These are phyloP conservation scores for Arrhopalites spinosus DNA, from an alignment of 2,888 invertebrate species.

Conservation along the genomic window DNA sequence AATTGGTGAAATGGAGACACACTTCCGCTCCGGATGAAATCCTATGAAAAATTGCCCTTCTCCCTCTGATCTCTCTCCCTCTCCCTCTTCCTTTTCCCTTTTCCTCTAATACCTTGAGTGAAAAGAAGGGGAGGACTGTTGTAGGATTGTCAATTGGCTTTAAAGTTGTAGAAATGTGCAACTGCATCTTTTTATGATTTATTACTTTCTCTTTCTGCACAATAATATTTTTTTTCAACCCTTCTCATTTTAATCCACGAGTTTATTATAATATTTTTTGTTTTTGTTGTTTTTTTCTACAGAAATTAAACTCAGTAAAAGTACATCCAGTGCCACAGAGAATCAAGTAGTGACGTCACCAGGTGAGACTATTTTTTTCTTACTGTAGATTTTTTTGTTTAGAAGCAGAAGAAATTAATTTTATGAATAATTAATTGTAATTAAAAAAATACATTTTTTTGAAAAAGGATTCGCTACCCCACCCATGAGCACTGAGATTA, in stretches of 20 bases:
- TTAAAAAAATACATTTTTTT: background rate
- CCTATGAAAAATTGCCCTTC: constrained; percentile 1
- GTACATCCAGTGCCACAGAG: constrained; percentile 53
- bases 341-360: constrained; percentile 54
- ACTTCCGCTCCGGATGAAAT: constrained; percentile 18
- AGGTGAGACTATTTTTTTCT: constrained; percentile 43
- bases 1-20: constrained; percentile 1
- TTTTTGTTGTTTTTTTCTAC: constrained; percentile 6
- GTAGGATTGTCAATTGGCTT: background rate
- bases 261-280: background rate
- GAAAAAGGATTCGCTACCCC: constrained; percentile 52
- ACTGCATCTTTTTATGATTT: background rate
- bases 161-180: background rate
- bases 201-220: background rate
- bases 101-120: background rate
- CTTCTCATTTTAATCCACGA: too few relatives aligned
- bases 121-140: background rate
- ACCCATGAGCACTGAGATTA: constrained; percentile 52
- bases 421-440: background rate
- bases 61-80: background rate
- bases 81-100: background rate
- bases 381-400: background rate
- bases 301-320: constrained; percentile 54
- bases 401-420: background rate
- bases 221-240: background rate